Evolutionary conservation across 2,113 vertebrate genomes (phyloP), one percentile per base, ranked within the genome.

Genomic region (Zosterops lateralis): DNA sequence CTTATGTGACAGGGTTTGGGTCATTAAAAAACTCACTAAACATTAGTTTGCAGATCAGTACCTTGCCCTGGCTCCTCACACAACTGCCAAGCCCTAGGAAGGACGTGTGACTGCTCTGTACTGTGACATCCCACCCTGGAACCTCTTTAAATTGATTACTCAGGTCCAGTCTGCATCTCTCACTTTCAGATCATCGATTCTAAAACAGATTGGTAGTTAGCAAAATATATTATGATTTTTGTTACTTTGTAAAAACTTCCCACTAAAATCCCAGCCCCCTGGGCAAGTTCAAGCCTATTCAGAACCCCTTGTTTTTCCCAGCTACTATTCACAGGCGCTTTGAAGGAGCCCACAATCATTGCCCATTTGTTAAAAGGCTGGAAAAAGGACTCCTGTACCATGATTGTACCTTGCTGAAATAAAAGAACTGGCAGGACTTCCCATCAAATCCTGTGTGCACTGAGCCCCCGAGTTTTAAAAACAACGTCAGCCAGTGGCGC

Each of bases 401-500:
- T 17, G 29, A 40, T 2, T 38, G 61, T 50, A 90, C 44, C 83
- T 87, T 68, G 53, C 19, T 72, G 80, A 92, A 93, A 88, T 42
- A 74, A 87, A 90, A 87, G 61, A 72, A 61, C 2, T 68, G 54
- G 73, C 73, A 91, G 45, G 79, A 72, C 51, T 86, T 71, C 56
- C 51, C 51, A 67, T 45, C 48, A 60, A 67, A 68, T 34, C 17
- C 57, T 53, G 9, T 31, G 40, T 24, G 48, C 40, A 60, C 40
- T 67, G 26, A 89, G 61, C 16, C 21, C 21, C 34, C 19, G 7
- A 11, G 2, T 61, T 92, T 75, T 32, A 84, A 75, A 86, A 75
- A 26, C 25, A 62, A 2, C 28, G 31, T 51, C 82, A 80, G 26
- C 42, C 48, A 81, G 47, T 26, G 20, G 34, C 62, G 24, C 44